Evolutionary conservation across 2,888 invertebrate species (phyloP).

Genomic region (Lasioglossum zephyrum): DNA sequence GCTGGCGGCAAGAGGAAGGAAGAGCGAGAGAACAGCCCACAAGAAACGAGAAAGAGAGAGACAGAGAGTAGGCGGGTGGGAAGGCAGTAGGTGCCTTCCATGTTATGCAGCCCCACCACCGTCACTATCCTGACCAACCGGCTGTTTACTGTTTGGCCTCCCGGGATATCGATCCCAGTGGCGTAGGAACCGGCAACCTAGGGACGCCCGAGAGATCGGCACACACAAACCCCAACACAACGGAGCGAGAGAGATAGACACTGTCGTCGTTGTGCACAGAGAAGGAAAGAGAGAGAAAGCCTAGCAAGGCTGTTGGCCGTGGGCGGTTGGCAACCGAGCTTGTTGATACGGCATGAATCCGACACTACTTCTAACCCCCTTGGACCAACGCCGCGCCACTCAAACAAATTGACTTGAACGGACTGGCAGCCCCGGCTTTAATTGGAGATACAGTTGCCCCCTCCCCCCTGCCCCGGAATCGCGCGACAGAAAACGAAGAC

Average conservation of each 20-base stretch:
- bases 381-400: constrained; percentile 43
- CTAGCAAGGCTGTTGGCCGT: constrained; percentile 54
- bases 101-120: constrained; percentile 76
- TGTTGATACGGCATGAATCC: constrained; percentile 64
- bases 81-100: constrained; percentile 72
- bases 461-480: background rate
- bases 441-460: constrained; percentile 58
- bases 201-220: constrained; percentile 65
- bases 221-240: constrained; percentile 16
- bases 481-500: constrained; percentile 22
- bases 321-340: constrained; percentile 71
- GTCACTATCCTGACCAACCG: constrained; percentile 83
- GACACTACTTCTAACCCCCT: constrained; percentile 54
- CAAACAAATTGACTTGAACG: constrained; percentile 65
- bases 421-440: constrained; percentile 57
- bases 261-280: no score
- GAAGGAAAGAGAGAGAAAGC: background rate
- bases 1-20: background rate
- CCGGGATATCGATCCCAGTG: constrained; percentile 84
- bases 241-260: background rate
- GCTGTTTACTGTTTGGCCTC: constrained; percentile 85
- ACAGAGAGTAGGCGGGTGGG: constrained; percentile 48
- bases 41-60: background rate
- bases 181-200: constrained; percentile 81
- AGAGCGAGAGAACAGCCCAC: background rate